A percentile compares a stretch with the other conserved stretches of the same genome.
Evolutionary conservation across 2,113 vertebrate species (phyloP).

Genomic region (Paraplagusia blochii): DNA sequence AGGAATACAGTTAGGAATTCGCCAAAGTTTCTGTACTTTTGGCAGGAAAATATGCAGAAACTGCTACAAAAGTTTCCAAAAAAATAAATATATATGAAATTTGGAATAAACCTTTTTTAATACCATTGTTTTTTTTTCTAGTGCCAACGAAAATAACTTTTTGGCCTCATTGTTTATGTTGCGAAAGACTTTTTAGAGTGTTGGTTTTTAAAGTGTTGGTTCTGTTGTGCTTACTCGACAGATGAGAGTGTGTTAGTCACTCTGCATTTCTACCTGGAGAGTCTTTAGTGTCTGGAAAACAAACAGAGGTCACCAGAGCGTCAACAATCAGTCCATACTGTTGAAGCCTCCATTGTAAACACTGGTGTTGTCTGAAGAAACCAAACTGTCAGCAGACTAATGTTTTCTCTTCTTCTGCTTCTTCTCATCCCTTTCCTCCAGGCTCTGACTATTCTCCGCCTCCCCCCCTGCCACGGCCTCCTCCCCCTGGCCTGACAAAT

Average conservation of each 20-base stretch:
- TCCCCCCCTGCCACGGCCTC: constrained; percentile 77
- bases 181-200: constrained; percentile 7
- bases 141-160: not conserved
- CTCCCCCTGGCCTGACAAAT: constrained; percentile 81
- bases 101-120: too few species aligned
- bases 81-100: too few species aligned
- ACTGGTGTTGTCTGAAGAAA: constrained; percentile 4
- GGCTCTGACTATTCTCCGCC: constrained; percentile 98
- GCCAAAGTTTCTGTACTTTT: too few species aligned
- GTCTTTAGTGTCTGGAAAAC: constrained; percentile 18
- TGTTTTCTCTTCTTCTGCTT: constrained; percentile 8
- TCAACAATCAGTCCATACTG: constrained; percentile 14
- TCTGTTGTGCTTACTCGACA: constrained; percentile 29
- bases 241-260: constrained; percentile 24
- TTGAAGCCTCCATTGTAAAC: constrained; percentile 21
- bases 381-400: constrained; percentile 2
- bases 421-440: constrained; percentile 45
- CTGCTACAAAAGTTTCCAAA: too few species aligned
- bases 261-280: constrained; percentile 10
- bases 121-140: too few species aligned
- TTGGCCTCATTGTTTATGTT: constrained; percentile 10
- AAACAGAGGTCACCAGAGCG: constrained; percentile 9
- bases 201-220: constrained; percentile 18
- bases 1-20: too few species aligned
- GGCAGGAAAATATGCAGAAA: too few species aligned